These are phyloP conservation scores for Atrichornis clamosus DNA, from an alignment of 2,113 vertebrate genomes.

Conservation along the genomic window DNA sequence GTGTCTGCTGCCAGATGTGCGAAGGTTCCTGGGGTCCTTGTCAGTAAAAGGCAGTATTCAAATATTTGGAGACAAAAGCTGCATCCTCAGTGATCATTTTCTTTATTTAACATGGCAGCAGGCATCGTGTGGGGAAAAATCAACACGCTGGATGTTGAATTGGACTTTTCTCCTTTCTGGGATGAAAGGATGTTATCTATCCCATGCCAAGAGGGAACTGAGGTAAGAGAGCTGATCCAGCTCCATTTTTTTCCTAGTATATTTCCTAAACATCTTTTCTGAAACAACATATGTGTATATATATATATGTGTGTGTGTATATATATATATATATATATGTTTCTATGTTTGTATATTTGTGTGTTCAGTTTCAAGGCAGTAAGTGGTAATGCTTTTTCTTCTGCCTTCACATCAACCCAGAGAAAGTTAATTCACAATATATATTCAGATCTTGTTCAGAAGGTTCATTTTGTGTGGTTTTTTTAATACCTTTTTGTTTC, in stretches of 20 bases:
- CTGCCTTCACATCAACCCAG: conserved; percentile 26
- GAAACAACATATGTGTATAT: neutral
- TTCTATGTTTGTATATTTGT: neutral
- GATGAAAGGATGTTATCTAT: conserved; percentile 67
- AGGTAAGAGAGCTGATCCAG: conserved; percentile 75
- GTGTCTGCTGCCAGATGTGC: conserved; percentile 73
- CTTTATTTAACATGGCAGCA: conserved; percentile 80
- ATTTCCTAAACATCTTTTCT: conserved; percentile 44
- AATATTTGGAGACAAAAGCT: conserved; percentile 78
- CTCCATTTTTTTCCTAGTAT: conserved; percentile 43
- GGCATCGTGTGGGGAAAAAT: conserved; percentile 58
- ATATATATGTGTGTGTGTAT: neutral
- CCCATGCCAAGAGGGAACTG: conserved; percentile 61
- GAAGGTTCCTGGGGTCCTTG: conserved; percentile 65
- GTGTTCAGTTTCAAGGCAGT: conserved; percentile 33
- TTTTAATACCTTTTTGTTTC: conserved; percentile 57
- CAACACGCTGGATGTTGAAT: conserved; percentile 64
- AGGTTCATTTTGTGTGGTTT: conserved; percentile 44
- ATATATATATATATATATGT: neutral
- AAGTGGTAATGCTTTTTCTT: neutral
- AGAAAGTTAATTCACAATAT: conserved; percentile 62
- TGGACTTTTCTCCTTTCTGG: conserved; percentile 73
- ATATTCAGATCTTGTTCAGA: conserved; percentile 44
- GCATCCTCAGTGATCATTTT: conserved; percentile 73
- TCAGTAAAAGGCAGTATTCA: conserved; percentile 68